phyloP scores from a whole-genome alignment of 1,140 invertebrate species.

The Lamellibrachia luymesi region DNA sequence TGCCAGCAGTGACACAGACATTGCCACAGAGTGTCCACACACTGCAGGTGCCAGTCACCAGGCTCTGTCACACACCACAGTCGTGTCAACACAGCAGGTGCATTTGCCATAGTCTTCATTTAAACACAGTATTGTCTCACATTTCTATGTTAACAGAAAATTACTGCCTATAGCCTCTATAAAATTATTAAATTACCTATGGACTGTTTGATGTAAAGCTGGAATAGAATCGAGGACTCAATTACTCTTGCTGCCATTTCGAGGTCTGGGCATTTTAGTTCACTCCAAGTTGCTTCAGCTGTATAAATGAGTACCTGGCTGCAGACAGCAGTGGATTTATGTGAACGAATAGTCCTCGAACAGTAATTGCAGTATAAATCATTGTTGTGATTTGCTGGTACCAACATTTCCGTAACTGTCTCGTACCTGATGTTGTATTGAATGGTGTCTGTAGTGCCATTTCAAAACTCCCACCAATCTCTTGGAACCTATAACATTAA shows the following conservation, averaged over 20 bases:
- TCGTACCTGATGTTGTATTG: constrained; percentile 37
- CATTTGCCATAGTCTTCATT: no score
- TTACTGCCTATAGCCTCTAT: no score
- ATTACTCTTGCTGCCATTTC: no score
- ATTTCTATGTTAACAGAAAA: no score
- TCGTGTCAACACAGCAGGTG: no score
- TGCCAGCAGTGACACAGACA: constrained; percentile 71
- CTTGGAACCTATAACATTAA: constrained; percentile 66
- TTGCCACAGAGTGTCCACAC: constrained; percentile 35
- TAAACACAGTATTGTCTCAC: no score
- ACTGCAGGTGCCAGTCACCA: background rate
- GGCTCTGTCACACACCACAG: background rate
- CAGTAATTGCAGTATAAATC: background rate
- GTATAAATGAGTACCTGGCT: no score
- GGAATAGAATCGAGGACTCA: no score
- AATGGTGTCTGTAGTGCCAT: constrained; percentile 58
- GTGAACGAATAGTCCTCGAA: background rate
- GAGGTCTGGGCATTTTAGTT: no score
- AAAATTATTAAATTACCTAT: background rate
- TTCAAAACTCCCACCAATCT: constrained; percentile 76
- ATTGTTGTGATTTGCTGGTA: background rate
- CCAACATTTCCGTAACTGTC: background rate
- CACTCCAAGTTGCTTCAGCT: no score
- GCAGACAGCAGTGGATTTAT: no score
- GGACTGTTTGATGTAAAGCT: background rate